A percentile compares a stretch with the other conserved stretches of the same genome.
phyloP scores from a whole-genome alignment of 2,113 vertebrate genomes.

The Rhinoptilus africanus region DNA sequence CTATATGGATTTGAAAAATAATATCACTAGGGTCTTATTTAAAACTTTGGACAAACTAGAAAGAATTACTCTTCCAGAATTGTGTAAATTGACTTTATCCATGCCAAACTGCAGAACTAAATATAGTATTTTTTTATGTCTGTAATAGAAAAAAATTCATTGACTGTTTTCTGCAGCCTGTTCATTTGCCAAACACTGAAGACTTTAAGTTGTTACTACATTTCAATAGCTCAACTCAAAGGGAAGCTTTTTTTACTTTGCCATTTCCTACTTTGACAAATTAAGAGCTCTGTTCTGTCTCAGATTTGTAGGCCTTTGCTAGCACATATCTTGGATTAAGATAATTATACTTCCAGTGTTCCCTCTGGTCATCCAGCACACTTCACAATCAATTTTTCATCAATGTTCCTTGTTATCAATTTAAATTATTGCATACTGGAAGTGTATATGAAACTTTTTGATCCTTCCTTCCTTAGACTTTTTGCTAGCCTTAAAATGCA shows the following conservation, averaged over 20 bases:
- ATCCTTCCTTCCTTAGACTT: not conserved
- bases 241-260: not conserved
- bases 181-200: not conserved
- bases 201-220: not conserved
- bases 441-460: not conserved
- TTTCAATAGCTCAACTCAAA: not conserved
- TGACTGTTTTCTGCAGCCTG: constrained; percentile 6
- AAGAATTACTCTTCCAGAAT: constrained; percentile 16
- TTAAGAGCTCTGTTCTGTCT: not conserved
- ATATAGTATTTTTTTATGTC: constrained; percentile 15
- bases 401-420: not conserved
- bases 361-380: not conserved
- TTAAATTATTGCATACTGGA: not conserved
- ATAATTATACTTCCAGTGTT: not conserved
- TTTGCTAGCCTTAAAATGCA: not conserved
- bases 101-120: constrained; percentile 30
- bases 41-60: constrained; percentile 50
- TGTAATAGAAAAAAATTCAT: constrained; percentile 21
- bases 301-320: not conserved
- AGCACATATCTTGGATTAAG: not conserved
- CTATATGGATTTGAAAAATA: constrained; percentile 31
- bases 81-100: constrained; percentile 20
- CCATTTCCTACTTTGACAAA: not conserved
- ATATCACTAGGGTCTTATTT: constrained; percentile 21
- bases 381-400: not conserved